Evolutionary conservation across 2,888 invertebrate species (phyloP), one percentile per base, ranked within the genome.

Genomic region (Podabrus alpinus): DNA sequence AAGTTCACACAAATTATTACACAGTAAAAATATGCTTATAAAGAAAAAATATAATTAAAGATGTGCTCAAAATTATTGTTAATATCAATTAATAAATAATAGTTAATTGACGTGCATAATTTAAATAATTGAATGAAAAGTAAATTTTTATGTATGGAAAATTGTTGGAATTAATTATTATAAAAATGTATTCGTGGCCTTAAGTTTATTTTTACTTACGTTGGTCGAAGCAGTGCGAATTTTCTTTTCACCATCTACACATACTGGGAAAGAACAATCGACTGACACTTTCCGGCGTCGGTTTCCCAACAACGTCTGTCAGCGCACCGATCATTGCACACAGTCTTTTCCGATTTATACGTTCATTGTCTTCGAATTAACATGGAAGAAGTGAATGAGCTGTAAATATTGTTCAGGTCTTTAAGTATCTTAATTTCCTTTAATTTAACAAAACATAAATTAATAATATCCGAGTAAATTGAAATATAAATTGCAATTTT

Each of bases 271-370:
- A 71, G 76, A 79, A 79, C 76, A 77, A 77, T 78, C 79, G 75
- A 79, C 79, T 79, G 79, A 79, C 76, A 77, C 73, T 77, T 72
- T 68, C 72, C 77, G 77, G 72, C 77, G 79, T 68, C 75, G 75
- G 64, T 75, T 75, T 72, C 72, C 75, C 72, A 70, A 72, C 72
- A 72, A 71, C 72, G 75, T 72, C 59, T 73, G 72, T 72, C 72
- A 75, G 75, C 77, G 74, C 74, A 74, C 73, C 62, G 70, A 61
- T 69, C 69, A 71, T 60, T 67, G 64, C 60, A 62, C 68, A 59
- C 29, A 72, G 67, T 71, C 70, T 74, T 67, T 68, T 68, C 19
- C 45, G 71, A 24, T 70, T 71, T 60, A 70, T 62, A n/a, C 62
- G 60, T 67, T 29, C 60, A 71, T 60, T 70, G 64, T 68, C 71